Evolutionary conservation across 2,888 invertebrate species (phyloP), one percentile per base, ranked within the genome.

Genomic region (Dryomyza anilis): DNA sequence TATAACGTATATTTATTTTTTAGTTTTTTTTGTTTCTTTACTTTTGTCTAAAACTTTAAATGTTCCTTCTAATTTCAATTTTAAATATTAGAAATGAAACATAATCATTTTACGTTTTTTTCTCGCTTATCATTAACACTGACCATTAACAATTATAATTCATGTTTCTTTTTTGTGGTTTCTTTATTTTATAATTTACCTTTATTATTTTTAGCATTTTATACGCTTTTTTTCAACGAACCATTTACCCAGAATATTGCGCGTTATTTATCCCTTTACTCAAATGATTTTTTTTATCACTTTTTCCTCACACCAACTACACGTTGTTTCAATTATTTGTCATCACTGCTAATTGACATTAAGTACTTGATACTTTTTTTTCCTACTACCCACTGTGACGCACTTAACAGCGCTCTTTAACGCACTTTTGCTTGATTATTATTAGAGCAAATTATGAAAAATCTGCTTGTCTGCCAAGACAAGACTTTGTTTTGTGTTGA

Each of bases 331-430:
- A 58, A 33, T 67, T 64, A 53, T 63, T 69, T 58, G 61, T 65
- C 64, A 68, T 69, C 53, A 57, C 66, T 67, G 62, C 67, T 65
- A 69, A 67, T 67, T 67, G 69, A 65, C 67, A 62, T 50, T 69
- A 69, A 67, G 69, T 65, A 63, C 67, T 69, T 67, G 39, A 65
- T 48, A 59, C 63, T 63, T 63, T 68, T 66, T 16, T 30, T 19
- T 55, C 14, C 19, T 4, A 16, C 21, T 19, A 3, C 5, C n/a
- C 8, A 16, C 5, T 25, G 14, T 10, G 14, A 27, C 50, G 43
- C 33, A 30, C 21, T 57, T 58, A 29, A 46, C 57, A 16, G 45
- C 21, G 12, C 33, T 48, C 27, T 33, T 43, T 43, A 43, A 27
- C 59, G 46, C 48, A 25, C 58, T 27, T 30, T 58, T 29, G 12